A percentile compares a stretch with the other conserved stretches of the same genome.
Evolutionary conservation across 2,888 invertebrate genomes (phyloP).

Genomic region (Pardosa pseudoannulata): DNA sequence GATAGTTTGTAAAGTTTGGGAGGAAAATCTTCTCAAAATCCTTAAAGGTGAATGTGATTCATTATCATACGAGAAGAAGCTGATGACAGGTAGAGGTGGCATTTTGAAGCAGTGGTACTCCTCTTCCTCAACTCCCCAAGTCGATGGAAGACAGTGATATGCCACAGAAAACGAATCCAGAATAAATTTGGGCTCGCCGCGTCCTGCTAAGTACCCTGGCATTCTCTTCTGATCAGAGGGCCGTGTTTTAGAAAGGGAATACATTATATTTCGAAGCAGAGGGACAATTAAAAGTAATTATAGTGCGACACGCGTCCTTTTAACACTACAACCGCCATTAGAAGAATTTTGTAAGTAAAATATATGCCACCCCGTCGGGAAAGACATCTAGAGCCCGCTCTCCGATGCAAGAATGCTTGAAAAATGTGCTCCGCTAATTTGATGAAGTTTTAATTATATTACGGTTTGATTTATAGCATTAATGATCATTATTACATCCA

Average conservation of each 20-base stretch:
- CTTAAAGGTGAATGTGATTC: constrained; percentile 18
- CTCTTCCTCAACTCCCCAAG: background rate
- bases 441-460: background rate
- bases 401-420: background rate
- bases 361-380: background rate
- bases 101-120: constrained; percentile 7
- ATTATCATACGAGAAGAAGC: constrained; percentile 44
- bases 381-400: background rate
- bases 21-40: too few relatives aligned
- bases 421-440: background rate
- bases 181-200: background rate
- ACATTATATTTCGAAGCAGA: background rate
- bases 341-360: background rate
- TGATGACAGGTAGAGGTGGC: constrained; percentile 51
- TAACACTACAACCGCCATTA: constrained; percentile 2
- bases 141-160: background rate
- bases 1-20: too few relatives aligned
- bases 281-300: constrained; percentile 7
- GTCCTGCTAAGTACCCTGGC: background rate
- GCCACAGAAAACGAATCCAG: background rate
- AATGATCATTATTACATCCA: background rate
- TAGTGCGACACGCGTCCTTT: background rate
- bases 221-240: background rate
- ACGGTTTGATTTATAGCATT: background rate
- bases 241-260: background rate